These are phyloP conservation scores for Agapostemon virescens DNA, from an alignment of 2,888 invertebrate species.

Conservation along the genomic window DNA sequence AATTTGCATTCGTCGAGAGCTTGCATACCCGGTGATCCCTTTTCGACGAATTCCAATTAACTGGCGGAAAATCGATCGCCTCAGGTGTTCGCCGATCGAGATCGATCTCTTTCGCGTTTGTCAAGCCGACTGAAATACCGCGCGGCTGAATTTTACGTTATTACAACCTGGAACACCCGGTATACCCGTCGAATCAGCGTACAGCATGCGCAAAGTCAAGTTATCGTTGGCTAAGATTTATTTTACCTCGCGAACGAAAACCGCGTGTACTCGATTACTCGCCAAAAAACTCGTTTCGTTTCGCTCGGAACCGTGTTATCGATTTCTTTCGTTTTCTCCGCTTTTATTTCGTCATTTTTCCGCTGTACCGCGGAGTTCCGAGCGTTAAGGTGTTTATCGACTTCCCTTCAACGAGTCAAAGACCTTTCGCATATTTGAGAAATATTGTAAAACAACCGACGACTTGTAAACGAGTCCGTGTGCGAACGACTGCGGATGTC, in stretches of 20 bases:
- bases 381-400: slow-evolving; percentile 4
- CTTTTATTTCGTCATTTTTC: not conserved
- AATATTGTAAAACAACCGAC: not conserved
- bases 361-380: not conserved
- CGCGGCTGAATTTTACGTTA: not conserved
- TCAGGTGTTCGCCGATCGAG: not conserved
- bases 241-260: slow-evolving; percentile 28
- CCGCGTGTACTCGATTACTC: slow-evolving; percentile 16
- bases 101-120: not conserved
- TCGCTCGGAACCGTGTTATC: slow-evolving; percentile 31
- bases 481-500: not conserved
- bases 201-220: not conserved
- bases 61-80: not conserved
- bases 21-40: slow-evolving; percentile 19
- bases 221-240: slow-evolving; percentile 31
- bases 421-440: not conserved
- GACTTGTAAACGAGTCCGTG: not conserved
- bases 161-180: not conserved
- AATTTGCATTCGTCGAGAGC: slow-evolving; percentile 5
- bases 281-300: slow-evolving; percentile 42
- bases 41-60: slow-evolving; percentile 34
- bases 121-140: not conserved
- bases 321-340: slow-evolving; percentile 2
- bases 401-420: not conserved
- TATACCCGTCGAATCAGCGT: not conserved